phyloP scores from a whole-genome alignment of 2,888 invertebrate genomes.

The Heliconius ismenius region DNA sequence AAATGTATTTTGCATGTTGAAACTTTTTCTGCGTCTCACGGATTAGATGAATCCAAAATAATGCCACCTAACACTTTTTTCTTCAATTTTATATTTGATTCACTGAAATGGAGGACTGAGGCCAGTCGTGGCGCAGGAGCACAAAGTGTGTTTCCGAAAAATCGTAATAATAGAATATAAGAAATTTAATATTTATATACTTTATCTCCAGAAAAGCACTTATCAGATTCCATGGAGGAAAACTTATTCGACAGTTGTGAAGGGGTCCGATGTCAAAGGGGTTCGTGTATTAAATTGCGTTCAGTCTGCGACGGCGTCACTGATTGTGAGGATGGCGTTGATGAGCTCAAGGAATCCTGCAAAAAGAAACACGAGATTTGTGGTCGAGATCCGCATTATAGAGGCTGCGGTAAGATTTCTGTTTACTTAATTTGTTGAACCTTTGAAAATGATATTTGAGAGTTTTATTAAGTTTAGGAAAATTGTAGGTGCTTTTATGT shows the following conservation, averaged over 20 bases:
- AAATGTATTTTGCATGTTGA: not conserved
- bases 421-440: not conserved
- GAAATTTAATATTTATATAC: not conserved
- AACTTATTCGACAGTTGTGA: constrained; percentile 69
- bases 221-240: constrained; percentile 44
- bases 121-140: too few species aligned
- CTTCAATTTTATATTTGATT: not conserved
- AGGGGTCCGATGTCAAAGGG: constrained; percentile 85
- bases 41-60: not conserved
- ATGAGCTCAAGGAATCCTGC: constrained; percentile 83
- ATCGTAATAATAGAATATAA: not conserved
- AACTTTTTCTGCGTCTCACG: not conserved
- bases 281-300: constrained; percentile 83
- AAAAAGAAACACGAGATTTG: constrained; percentile 59
- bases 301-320: constrained; percentile 85
- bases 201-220: constrained; percentile 37
- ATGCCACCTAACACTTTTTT: not conserved
- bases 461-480: not conserved
- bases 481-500: not conserved
- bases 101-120: not conserved
- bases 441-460: not conserved
- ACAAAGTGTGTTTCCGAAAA: too few species aligned
- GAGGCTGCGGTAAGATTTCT: constrained; percentile 65
- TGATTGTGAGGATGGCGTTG: constrained; percentile 86
- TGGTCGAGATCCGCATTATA: constrained; percentile 56